Evolutionary conservation across 2,113 vertebrate genomes (phyloP).

Genomic region (Gallinago undulata): DNA sequence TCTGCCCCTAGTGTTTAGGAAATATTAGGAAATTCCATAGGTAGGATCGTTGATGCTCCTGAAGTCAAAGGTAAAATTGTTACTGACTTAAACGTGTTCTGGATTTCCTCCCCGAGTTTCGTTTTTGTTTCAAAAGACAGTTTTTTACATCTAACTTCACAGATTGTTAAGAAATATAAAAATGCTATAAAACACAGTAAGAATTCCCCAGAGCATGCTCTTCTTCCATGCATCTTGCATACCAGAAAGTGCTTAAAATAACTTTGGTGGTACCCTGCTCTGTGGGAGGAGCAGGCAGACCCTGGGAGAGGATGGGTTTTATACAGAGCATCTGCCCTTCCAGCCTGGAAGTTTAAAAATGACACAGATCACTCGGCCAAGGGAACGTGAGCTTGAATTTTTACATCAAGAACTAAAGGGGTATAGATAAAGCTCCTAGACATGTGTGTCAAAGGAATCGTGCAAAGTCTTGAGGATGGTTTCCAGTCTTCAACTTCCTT

Average conservation of each 20-base stretch:
- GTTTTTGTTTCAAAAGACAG: neutral
- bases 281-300: neutral
- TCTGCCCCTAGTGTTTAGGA: neutral
- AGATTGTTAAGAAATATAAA: neutral
- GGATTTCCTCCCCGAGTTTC: neutral
- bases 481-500: neutral
- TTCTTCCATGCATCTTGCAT: neutral
- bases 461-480: neutral
- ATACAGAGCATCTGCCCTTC: neutral
- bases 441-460: neutral
- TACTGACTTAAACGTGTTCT: neutral
- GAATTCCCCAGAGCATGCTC: neutral
- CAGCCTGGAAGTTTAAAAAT: neutral
- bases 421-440: neutral
- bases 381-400: neutral
- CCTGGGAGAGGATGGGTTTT: neutral
- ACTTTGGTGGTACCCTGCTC: neutral
- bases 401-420: neutral
- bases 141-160: neutral
- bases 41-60: neutral
- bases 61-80: neutral
- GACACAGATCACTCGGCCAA: neutral
- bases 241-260: neutral
- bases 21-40: neutral
- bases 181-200: neutral